These are phyloP conservation scores for Talpa occidentalis DNA, from an alignment of 2,113 vertebrate species.

Conservation along the genomic window DNA sequence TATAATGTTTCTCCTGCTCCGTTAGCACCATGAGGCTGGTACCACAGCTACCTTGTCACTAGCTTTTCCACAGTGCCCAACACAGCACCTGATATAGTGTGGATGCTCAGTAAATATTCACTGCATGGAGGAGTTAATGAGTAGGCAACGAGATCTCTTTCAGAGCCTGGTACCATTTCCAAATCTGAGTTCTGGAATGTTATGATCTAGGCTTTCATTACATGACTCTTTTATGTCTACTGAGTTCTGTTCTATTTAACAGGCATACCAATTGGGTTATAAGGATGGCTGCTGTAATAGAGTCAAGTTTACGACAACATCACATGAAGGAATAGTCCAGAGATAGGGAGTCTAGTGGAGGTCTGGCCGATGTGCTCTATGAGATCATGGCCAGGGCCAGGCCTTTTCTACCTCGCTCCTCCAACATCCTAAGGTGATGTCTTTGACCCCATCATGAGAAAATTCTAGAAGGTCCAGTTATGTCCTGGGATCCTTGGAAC, in stretches of 20 bases:
- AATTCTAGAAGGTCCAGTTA: not conserved
- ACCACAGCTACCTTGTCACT: not conserved
- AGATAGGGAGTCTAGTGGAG: not conserved
- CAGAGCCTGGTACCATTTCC: not conserved
- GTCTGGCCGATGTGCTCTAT: not conserved
- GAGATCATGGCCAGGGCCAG: not conserved
- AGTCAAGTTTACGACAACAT: not conserved
- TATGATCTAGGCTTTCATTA: not conserved
- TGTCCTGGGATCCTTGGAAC: constrained; percentile 1
- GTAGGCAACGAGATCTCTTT: not conserved
- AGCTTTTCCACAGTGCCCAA: not conserved
- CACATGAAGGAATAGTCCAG: not conserved
- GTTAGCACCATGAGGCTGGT: not conserved
- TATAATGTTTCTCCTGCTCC: not conserved
- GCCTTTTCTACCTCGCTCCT: too few relatives aligned
- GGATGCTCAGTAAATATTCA: not conserved
- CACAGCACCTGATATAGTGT: not conserved
- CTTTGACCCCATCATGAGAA: not conserved
- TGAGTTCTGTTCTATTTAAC: constrained; percentile 30
- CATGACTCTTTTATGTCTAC: not conserved
- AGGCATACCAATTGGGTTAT: not conserved
- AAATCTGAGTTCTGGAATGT: not conserved
- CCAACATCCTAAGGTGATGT: rapidly evolving
- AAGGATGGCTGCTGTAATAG: not conserved
- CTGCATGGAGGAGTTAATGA: not conserved